phyloP scores from a whole-genome alignment of 2,888 invertebrate genomes.

The Tachina grossa region DNA sequence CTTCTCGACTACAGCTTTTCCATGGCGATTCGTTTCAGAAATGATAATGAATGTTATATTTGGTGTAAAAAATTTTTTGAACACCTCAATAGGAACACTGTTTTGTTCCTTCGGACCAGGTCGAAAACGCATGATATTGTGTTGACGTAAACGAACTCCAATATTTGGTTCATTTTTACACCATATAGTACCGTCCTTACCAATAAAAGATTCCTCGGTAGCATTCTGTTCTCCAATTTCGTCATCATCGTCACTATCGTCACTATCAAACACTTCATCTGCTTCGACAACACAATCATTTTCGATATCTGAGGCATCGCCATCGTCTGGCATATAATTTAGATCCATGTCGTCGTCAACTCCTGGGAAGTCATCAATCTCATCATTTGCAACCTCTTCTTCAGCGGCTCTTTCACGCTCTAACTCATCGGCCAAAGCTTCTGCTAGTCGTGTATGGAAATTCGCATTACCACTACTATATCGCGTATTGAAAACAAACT shows the following conservation, averaged over 20 bases:
- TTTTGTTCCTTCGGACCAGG: slow-evolving; percentile 47
- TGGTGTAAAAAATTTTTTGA: slow-evolving; percentile 66
- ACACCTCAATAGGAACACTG: slow-evolving; percentile 61
- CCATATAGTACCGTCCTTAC: too few species aligned
- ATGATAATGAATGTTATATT: too few species aligned
- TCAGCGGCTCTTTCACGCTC: slow-evolving; percentile 49
- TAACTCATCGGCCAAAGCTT: slow-evolving; percentile 39
- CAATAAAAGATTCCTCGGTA: too few species aligned
- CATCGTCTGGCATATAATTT: slow-evolving; percentile 58
- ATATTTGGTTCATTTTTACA: slow-evolving; percentile 46
- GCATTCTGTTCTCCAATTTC: too few species aligned
- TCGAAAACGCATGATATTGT: slow-evolving; percentile 57
- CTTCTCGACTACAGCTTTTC: slow-evolving; percentile 53
- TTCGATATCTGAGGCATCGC: too few species aligned
- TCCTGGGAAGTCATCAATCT: slow-evolving; percentile 44
- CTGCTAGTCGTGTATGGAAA: too few species aligned
- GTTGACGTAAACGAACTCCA: slow-evolving; percentile 55
- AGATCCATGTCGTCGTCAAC: too few species aligned
- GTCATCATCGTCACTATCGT: too few species aligned
- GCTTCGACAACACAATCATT: too few species aligned
- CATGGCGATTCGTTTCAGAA: slow-evolving; percentile 33
- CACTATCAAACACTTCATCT: too few species aligned
- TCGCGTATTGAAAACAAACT: too few species aligned
- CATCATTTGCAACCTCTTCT: slow-evolving; percentile 50
- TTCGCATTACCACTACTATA: too few species aligned